phyloP scores from a whole-genome alignment of 1,140 invertebrate species.

The Dufourea novaeangliae region DNA sequence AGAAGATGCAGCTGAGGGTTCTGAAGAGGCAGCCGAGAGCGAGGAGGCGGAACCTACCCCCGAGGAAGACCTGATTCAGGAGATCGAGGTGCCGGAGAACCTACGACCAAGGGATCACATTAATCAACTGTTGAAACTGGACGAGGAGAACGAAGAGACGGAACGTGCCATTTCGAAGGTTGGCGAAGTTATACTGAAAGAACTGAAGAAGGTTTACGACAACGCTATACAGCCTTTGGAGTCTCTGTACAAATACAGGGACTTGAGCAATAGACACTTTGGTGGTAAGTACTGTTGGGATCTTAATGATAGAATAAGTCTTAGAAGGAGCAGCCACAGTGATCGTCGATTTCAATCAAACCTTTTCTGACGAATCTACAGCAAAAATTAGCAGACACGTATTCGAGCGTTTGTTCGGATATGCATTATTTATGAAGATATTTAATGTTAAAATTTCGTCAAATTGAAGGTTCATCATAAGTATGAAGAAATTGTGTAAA shows the following conservation, averaged over 20 bases:
- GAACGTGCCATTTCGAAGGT: constrained; percentile 88
- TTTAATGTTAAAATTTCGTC: no score
- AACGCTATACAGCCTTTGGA: constrained; percentile 94
- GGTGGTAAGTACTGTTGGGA: constrained; percentile 85
- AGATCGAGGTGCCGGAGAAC: constrained; percentile 88
- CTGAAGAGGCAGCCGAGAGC: constrained; percentile 78
- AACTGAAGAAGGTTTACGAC: constrained; percentile 94
- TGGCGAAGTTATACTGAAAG: constrained; percentile 89
- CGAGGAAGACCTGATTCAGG: constrained; percentile 84
- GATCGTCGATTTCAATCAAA: no score
- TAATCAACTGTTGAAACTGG: constrained; percentile 89
- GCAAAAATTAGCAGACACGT: no score
- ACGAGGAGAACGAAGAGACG: constrained; percentile 87
- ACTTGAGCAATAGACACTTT: constrained; percentile 95
- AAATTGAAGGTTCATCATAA: no score
- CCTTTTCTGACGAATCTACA: no score
- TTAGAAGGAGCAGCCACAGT: no score
- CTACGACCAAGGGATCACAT: constrained; percentile 91
- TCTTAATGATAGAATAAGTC: no score
- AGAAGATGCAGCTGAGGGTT: constrained; percentile 74
- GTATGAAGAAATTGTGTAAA: no score
- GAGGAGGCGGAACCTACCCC: constrained; percentile 73
- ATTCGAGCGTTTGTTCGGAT: no score
- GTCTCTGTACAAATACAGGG: constrained; percentile 94
- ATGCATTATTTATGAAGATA: no score